Base-by-base conservation (phyloP, 2,888 invertebrate species). In the Xiphydria camelus region DNA sequence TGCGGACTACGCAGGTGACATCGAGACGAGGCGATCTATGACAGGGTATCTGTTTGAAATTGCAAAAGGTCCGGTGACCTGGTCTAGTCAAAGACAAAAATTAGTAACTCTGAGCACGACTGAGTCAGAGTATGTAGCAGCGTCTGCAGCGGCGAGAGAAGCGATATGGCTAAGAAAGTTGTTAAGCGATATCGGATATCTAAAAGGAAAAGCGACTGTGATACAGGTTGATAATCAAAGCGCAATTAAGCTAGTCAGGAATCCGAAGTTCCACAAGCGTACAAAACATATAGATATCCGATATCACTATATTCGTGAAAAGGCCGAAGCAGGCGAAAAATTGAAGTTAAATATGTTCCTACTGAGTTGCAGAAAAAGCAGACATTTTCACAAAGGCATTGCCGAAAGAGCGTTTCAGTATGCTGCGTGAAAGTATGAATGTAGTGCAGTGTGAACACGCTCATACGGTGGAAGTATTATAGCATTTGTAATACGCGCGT, bases 1-100 rank as follows among this genome's bases (percentile, higher is more conserved):
- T 9, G 48, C 53, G 0, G 53, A 56, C 15, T 57, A 40, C 4
- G 56, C 50, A 1, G 41, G 50, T 0, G 55, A 60, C n/a, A 4
- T 44, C 0, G 47, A 49, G 2, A 53, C 53, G 0, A 32, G 55
- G 17, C 6, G 45, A 3, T 23, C 23, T 10, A 23, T 10, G 3
- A 23, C 23, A 3, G 23, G 23, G 23, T 23, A 23, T 15, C 31
- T 36, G 31, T 39, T 6, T 29, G 46, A 21, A 38, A 26, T 41
- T 17, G 31, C 38, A 31, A 43, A 25, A 25, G 9, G 23, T 23
- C 23, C 23, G 4, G 23, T 23, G 23, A 23, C 23, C 4, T 23
- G 23, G 23, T 23, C 23, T 4, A 23, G 5, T 23, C 23, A 23
- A 23, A 4, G 5, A 4, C 23, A 23, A 23, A 23, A 23, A 4